Evolutionary conservation across 1,140 invertebrate species (phyloP).

Genomic region (Halictus rubicundus): DNA sequence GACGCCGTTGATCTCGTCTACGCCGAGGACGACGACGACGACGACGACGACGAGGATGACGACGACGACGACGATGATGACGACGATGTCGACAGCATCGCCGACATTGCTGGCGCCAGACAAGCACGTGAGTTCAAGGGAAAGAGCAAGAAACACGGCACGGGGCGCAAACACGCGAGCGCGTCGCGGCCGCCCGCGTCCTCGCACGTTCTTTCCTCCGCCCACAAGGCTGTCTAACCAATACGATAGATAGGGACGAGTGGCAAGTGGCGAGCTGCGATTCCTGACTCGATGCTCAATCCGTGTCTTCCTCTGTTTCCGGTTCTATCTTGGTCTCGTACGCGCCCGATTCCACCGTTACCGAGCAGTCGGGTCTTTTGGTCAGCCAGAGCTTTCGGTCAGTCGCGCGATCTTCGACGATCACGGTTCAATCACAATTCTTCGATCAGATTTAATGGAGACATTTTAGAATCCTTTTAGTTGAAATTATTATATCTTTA

Average conservation of each 20-base stretch:
- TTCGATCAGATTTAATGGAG: no score
- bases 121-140: constrained; percentile 91
- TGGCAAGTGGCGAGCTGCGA: constrained; percentile 29
- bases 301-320: background rate
- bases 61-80: constrained; percentile 89
- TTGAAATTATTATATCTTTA: no score
- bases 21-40: constrained; percentile 80
- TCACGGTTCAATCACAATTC: no score
- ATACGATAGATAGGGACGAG: constrained; percentile 18
- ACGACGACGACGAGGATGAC: constrained; percentile 85
- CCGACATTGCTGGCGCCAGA: constrained; percentile 85
- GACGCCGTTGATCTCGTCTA: constrained; percentile 77
- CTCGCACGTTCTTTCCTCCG: constrained; percentile 2
- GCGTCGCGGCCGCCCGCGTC: constrained; percentile 38
- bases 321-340: no score
- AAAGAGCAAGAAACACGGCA: constrained; percentile 78
- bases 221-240: constrained; percentile 12
- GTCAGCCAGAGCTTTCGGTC: no score
- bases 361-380: no score
- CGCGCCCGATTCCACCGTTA: no score
- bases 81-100: constrained; percentile 85
- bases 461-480: no score
- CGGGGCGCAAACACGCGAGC: constrained; percentile 64
- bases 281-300: constrained; percentile 8
- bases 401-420: no score